A percentile compares a stretch with the other conserved stretches of the same genome.
Evolutionary conservation across 2,888 invertebrate genomes (phyloP).

Genomic region (Drosophila glabriapex): DNA sequence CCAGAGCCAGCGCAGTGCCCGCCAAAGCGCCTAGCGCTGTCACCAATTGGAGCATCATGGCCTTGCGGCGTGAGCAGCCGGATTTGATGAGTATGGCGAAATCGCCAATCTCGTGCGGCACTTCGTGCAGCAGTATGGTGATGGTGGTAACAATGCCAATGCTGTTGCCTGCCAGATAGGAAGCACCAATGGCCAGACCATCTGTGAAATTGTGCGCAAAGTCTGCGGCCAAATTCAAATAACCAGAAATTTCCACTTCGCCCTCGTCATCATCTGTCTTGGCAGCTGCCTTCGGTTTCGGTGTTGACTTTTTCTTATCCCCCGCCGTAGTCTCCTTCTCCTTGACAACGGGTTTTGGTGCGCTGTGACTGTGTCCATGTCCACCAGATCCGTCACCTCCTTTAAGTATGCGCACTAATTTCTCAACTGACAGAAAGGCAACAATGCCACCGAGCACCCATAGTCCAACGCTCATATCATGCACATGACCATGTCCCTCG

Average conservation of each 20-base stretch:
- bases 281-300: constrained; percentile 84
- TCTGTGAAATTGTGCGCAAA: constrained; percentile 99
- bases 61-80: constrained; percentile 96
- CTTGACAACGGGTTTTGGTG: constrained; percentile 48
- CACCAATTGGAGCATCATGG: constrained; percentile 96
- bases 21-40: constrained; percentile 98
- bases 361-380: constrained; percentile 76
- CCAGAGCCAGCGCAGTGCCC: constrained; percentile 95
- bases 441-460: constrained; percentile 98
- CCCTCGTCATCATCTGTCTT: constrained; percentile 82
- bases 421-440: constrained; percentile 96
- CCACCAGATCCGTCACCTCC: constrained; percentile 92
- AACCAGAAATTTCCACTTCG: constrained; percentile 93
- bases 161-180: constrained; percentile 95
- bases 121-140: constrained; percentile 98
- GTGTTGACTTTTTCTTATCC: constrained; percentile 66
- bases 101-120: constrained; percentile 99
- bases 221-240: constrained; percentile 98
- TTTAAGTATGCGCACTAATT: constrained; percentile 94
- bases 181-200: constrained; percentile 99
- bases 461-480: constrained; percentile 96
- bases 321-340: constrained; percentile 56
- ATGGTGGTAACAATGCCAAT: constrained; percentile 96
- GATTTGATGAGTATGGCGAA: constrained; percentile 99
- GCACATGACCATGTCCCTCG: constrained; percentile 87